Conservation (phyloP, 2,797 vertebrate genomes). For the Antennarius maculatus region DNA sequence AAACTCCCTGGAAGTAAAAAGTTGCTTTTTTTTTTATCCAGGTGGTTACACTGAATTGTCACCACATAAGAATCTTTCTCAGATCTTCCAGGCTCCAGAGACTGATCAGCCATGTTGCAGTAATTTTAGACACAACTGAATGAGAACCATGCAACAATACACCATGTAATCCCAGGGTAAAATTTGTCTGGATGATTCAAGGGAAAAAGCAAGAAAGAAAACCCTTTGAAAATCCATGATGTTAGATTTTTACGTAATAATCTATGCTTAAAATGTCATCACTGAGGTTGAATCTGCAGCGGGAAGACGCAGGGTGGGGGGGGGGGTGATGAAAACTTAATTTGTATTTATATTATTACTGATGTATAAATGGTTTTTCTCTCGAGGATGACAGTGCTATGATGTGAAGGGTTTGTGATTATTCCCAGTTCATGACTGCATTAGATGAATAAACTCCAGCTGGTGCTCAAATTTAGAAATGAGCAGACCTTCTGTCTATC, state of each 20-base stretch:
- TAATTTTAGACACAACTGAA: conserved; percentile 68
- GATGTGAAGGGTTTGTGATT: conserved; percentile 43
- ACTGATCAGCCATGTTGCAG: conserved; percentile 61
- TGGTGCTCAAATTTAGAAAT: conserved; percentile 30
- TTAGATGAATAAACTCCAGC: conserved; percentile 44
- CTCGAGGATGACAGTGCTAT: conserved; percentile 15
- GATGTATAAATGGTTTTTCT: conserved; percentile 37
- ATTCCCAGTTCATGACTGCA: conserved; percentile 33
- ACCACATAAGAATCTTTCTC: conserved; percentile 43
- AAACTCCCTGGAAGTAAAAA: conserved; percentile 39
- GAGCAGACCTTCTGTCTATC: conserved; percentile 30
- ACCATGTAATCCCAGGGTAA: conserved; percentile 40
- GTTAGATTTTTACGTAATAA: not conserved
- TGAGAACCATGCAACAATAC: conserved; percentile 61
- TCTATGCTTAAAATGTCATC: conserved; percentile 22
- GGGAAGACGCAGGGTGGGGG: conserved; percentile 1
- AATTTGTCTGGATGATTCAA: conserved; percentile 38
- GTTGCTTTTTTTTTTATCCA: conserved; percentile 35
- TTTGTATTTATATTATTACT: conserved; percentile 48
- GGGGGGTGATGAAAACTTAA: conserved; percentile 31
- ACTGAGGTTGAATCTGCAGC: conserved; percentile 20
- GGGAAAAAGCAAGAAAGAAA: conserved; percentile 30
- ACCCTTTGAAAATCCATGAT: conserved; percentile 24
- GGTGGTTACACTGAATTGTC: conserved; percentile 54
- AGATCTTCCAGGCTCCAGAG: conserved; percentile 28